phyloP scores from a whole-genome alignment of 2,888 invertebrate genomes.

The Cancer borealis region DNA sequence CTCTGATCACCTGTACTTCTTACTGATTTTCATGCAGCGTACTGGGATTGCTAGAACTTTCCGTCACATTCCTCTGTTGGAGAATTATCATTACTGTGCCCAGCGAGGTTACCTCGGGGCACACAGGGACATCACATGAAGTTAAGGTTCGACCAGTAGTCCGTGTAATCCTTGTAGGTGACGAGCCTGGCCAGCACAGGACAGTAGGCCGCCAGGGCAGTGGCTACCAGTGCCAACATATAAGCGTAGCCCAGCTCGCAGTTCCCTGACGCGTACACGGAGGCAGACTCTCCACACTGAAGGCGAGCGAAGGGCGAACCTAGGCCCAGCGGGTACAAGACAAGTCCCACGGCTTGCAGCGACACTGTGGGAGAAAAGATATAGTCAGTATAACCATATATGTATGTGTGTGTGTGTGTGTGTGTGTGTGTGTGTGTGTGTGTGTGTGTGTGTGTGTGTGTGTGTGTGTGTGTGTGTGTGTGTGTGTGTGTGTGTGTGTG shows the following conservation, averaged over 20 bases:
- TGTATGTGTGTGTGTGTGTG: background rate
- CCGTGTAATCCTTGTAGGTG: conserved; percentile 76
- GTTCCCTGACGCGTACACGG: conserved; percentile 79
- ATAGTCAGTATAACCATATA: conserved; percentile 79
- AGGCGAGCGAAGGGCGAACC: conserved; percentile 80
- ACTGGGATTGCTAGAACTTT: background rate
- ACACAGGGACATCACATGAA: conserved; percentile 64
- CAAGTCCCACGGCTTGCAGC: conserved; percentile 80
- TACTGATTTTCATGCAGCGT: background rate
- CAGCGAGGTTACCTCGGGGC: conserved; percentile 4
- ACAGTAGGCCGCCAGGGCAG: conserved; percentile 80
- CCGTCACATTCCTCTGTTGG: background rate
- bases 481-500: conserved; percentile 20
- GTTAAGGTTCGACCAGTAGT: conserved; percentile 73
- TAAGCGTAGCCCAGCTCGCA: conserved; percentile 81
- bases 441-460: conserved; percentile 22
- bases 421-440: background rate
- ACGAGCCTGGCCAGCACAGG: conserved; percentile 80
- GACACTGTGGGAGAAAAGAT: conserved; percentile 80
- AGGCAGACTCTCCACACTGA: conserved; percentile 79
- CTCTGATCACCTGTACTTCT: background rate
- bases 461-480: conserved; percentile 20
- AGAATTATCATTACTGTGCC: conserved; percentile 18
- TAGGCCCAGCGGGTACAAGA: conserved; percentile 81
- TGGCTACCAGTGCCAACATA: conserved; percentile 80